phyloP scores from a whole-genome alignment of 2,797 vertebrate species.

The Phylloscopus collybita region DNA sequence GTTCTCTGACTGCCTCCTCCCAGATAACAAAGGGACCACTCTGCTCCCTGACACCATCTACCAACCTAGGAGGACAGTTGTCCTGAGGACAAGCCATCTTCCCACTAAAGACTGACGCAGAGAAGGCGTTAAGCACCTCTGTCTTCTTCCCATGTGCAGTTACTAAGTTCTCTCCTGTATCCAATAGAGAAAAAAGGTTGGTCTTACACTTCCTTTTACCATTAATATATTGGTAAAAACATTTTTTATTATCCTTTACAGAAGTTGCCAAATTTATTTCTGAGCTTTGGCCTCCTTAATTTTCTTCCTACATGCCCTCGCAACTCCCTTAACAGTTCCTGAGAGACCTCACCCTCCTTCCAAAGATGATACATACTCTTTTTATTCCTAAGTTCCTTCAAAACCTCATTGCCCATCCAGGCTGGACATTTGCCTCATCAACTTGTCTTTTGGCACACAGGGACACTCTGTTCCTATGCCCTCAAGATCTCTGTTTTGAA shows the following conservation, averaged over 20 bases:
- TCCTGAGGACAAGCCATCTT: background rate
- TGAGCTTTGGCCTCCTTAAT: background rate
- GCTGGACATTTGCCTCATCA: background rate
- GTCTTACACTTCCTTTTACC: background rate
- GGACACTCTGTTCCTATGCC: background rate
- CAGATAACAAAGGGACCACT: background rate
- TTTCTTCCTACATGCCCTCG: background rate
- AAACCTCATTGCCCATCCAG: background rate
- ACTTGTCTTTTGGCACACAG: background rate
- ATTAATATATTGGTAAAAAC: background rate
- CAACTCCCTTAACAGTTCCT: background rate
- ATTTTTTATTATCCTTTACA: background rate
- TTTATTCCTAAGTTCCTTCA: background rate
- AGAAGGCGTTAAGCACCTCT: background rate
- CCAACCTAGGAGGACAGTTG: background rate
- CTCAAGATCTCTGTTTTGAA: background rate
- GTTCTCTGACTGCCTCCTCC: background rate
- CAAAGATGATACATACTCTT: background rate
- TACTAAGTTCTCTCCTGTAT: background rate
- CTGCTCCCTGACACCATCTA: background rate
- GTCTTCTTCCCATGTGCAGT: background rate
- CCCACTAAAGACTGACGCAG: background rate
- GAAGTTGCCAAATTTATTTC: background rate
- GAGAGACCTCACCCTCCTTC: background rate
- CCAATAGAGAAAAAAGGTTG: background rate